Evolutionary conservation across 2,113 vertebrate genomes (phyloP).

Genomic region (Dunckerocampus dactyliophorus): DNA sequence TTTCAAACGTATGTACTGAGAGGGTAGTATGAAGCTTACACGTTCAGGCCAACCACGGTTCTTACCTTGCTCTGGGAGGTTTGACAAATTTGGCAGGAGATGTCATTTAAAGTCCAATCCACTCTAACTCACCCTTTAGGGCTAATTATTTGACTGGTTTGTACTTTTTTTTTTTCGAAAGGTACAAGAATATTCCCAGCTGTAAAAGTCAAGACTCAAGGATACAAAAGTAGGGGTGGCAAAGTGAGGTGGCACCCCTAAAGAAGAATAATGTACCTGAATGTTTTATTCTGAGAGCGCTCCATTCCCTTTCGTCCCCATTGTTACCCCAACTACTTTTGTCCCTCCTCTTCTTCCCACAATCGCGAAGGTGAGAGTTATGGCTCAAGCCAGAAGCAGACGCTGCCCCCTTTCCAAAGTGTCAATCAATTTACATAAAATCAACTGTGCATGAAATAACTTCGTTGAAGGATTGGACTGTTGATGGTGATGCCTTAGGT

Average conservation of each 20-base stretch:
- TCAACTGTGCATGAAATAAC: slow-evolving; percentile 90
- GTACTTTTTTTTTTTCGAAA: too few relatives aligned
- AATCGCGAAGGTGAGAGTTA: slow-evolving; percentile 77
- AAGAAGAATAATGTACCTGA: not conserved
- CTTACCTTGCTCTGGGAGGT: too few relatives aligned
- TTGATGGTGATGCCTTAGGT: slow-evolving; percentile 63
- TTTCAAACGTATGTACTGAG: slow-evolving; percentile 87
- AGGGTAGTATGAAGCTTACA: slow-evolving; percentile 78
- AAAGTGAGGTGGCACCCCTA: not conserved
- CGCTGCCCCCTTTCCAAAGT: slow-evolving; percentile 67
- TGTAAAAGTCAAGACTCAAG: not conserved
- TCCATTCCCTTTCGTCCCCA: not conserved
- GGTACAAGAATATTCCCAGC: too few relatives aligned
- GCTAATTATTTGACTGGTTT: too few relatives aligned
- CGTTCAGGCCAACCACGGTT: not conserved
- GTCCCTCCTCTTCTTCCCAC: slow-evolving; percentile 36
- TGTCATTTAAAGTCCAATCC: too few relatives aligned
- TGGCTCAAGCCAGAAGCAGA: slow-evolving; percentile 77
- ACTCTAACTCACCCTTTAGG: too few relatives aligned
- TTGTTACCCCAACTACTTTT: slow-evolving; percentile 39
- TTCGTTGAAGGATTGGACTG: slow-evolving; percentile 71
- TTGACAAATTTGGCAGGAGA: not conserved
- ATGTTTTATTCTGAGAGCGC: not conserved
- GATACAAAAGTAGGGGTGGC: too few relatives aligned
- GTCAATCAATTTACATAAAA: slow-evolving; percentile 90